A percentile compares a stretch with the other conserved stretches of the same genome.
phyloP scores from a whole-genome alignment of 92 coral and sea anemone genomes.

The Palythoa grandiflora region DNA sequence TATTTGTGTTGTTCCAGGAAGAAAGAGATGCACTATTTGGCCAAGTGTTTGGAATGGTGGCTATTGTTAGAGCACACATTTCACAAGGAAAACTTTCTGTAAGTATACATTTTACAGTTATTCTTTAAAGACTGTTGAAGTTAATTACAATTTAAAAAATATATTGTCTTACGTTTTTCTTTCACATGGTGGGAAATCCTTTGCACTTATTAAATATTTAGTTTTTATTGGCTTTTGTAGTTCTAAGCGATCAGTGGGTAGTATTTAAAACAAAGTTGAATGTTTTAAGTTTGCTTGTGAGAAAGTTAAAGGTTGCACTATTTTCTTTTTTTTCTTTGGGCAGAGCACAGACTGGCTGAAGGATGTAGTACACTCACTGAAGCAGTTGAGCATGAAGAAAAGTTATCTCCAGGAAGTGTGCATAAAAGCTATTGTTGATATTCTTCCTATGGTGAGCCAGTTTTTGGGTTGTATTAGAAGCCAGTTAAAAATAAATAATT shows the following conservation, averaged over 20 bases:
- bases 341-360: conserved; percentile 61
- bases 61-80: conserved; percentile 73
- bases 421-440: conserved; percentile 84
- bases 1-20: conserved; percentile 62
- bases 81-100: conserved; percentile 47
- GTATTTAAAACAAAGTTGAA: too few species aligned
- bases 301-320: background rate
- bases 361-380: conserved; percentile 66
- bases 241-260: too few species aligned
- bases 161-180: too few species aligned
- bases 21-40: conserved; percentile 91
- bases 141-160: too few species aligned
- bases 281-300: background rate
- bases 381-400: conserved; percentile 81
- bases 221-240: too few species aligned
- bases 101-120: conserved; percentile 3
- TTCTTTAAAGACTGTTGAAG: too few species aligned
- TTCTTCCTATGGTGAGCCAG: conserved; percentile 76
- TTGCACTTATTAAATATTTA: too few species aligned
- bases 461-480: background rate
- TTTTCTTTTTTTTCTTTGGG: background rate
- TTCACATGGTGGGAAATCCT: too few species aligned
- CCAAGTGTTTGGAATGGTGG: conserved; percentile 87
- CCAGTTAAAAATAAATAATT: background rate
- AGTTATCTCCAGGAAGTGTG: conserved; percentile 91